Conservation (phyloP, 2,113 vertebrate species). For the Semicossyphus pulcher region DNA sequence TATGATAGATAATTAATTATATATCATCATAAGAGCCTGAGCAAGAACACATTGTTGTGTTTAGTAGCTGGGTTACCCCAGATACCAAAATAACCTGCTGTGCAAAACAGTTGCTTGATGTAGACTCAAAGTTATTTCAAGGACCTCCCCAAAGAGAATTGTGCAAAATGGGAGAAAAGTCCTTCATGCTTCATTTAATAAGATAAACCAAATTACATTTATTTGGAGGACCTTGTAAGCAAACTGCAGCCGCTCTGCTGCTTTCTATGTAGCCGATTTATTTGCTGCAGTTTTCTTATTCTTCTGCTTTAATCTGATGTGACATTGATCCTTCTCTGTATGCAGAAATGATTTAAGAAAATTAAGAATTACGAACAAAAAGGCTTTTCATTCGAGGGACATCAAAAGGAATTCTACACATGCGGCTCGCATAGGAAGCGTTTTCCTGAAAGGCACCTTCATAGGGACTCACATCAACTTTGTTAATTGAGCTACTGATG, state of each 20-base stretch:
- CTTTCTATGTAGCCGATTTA: conserved; percentile 18
- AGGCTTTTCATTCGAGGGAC: conserved; percentile 43
- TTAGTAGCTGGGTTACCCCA: conserved; percentile 64
- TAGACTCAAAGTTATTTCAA: conserved; percentile 78
- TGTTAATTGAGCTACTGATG: conserved; percentile 53
- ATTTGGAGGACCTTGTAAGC: conserved; percentile 58
- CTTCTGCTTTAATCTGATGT: conserved; percentile 45
- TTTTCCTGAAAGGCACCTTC: conserved; percentile 59
- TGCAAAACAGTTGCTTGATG: conserved; percentile 65
- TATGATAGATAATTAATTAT: conserved; percentile 18
- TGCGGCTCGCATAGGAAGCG: background rate
- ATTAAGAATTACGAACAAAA: conserved; percentile 51
- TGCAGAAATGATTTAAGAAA: conserved; percentile 41
- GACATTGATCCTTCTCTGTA: conserved; percentile 63
- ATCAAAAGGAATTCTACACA: conserved; percentile 31
- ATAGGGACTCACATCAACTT: conserved; percentile 23
- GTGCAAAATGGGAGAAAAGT: conserved; percentile 61
- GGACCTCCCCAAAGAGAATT: conserved; percentile 75
- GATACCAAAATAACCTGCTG: conserved; percentile 72
- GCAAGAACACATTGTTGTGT: conserved; percentile 43
- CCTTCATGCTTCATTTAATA: conserved; percentile 70
- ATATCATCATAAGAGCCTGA: conserved; percentile 21
- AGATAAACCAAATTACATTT: conserved; percentile 59
- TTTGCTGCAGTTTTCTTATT: background rate
- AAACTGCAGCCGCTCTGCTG: conserved; percentile 5